A percentile compares a stretch with the other conserved stretches of the same genome.
These are phyloP conservation scores for Limanda limanda DNA, from an alignment of 2,113 vertebrate species.

Conservation along the genomic window DNA sequence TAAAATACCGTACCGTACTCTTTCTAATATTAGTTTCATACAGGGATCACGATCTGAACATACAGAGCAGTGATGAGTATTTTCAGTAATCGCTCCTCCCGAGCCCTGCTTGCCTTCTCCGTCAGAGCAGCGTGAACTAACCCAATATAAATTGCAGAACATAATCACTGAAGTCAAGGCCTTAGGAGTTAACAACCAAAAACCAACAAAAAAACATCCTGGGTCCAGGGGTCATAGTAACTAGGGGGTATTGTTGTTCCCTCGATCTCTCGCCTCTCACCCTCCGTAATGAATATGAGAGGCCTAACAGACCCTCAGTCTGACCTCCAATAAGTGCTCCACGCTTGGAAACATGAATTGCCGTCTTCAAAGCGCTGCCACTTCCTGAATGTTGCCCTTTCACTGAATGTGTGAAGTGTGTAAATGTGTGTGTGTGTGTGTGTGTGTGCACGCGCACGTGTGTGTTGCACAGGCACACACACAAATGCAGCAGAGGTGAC, in stretches of 20 bases:
- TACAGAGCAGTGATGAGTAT: conserved; percentile 31
- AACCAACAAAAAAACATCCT: conserved; percentile 79
- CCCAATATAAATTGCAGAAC: conserved; percentile 37
- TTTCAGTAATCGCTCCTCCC: conserved; percentile 29
- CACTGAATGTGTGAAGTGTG: conserved; percentile 59
- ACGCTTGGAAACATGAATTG: conserved; percentile 78
- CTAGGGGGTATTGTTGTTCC: conserved; percentile 69
- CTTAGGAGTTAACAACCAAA: conserved; percentile 64
- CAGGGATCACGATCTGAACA: background rate
- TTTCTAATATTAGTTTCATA: conserved; percentile 24
- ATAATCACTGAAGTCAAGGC: conserved; percentile 40
- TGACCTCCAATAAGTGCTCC: conserved; percentile 82
- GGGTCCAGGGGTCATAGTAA: conserved; percentile 73
- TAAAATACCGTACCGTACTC: conserved; percentile 33
- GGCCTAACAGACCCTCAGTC: conserved; percentile 77
- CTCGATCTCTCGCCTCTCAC: conserved; percentile 70
- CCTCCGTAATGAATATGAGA: conserved; percentile 81
- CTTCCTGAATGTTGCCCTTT: conserved; percentile 76
- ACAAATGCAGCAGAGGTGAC: conserved; percentile 63
- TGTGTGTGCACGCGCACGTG: conserved; percentile 20
- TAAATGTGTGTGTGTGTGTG: conserved; percentile 28
- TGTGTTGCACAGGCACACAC: conserved; percentile 39
- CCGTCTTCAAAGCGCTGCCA: conserved; percentile 76
- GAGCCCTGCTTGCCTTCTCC: conserved; percentile 14
- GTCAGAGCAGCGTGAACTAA: conserved; percentile 10